phyloP scores from a whole-genome alignment of 2,888 invertebrate genomes.

The Iselma pallidipennis region DNA sequence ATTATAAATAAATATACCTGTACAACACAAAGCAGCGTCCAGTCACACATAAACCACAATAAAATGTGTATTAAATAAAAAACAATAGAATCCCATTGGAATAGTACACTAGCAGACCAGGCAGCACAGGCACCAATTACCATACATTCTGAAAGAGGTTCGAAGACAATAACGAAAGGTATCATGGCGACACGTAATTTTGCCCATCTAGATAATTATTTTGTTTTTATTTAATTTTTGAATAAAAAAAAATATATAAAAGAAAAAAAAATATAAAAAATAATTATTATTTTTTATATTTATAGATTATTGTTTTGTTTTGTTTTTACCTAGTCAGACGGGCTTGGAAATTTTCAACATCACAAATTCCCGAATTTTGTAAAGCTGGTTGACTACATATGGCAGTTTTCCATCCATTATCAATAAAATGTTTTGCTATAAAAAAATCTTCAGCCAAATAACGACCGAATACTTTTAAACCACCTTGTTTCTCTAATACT shows the following conservation, averaged over 20 bases:
- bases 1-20: constrained; percentile 61
- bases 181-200: constrained; percentile 95
- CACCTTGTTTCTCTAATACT: constrained; percentile 90
- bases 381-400: constrained; percentile 93
- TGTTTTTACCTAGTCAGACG: constrained; percentile 65
- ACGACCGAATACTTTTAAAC: constrained; percentile 86
- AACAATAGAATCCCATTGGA: constrained; percentile 86
- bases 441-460: constrained; percentile 99
- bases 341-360: constrained; percentile 83
- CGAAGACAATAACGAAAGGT: constrained; percentile 86
- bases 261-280: constrained; percentile 3
- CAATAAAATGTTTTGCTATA: constrained; percentile 86
- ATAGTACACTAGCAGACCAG: constrained; percentile 81
- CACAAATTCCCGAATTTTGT: constrained; percentile 92
- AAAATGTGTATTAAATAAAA: constrained; percentile 92
- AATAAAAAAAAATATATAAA: constrained; percentile 18
- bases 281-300: neutral
- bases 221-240: neutral
- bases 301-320: neutral
- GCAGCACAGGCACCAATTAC: constrained; percentile 90
- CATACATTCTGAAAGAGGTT: constrained; percentile 95
- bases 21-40: constrained; percentile 85
- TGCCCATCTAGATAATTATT: constrained; percentile 74
- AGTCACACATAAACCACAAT: constrained; percentile 95
- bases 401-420: constrained; percentile 87